Evolutionary conservation across 1,140 invertebrate species (phyloP).

Genomic region (Dendrolimus kikuchii): DNA sequence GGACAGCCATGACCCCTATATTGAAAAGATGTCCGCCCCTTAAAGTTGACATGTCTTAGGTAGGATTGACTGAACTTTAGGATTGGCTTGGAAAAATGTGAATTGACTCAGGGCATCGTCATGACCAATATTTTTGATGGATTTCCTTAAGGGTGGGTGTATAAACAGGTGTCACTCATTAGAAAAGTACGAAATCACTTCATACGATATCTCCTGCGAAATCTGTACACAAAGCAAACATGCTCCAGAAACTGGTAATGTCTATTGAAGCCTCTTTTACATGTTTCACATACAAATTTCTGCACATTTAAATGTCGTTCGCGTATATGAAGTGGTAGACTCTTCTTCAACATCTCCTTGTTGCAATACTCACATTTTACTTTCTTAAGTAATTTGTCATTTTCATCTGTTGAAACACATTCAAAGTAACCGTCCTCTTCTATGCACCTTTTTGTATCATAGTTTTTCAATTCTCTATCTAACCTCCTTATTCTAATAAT

Average conservation of each 20-base stretch:
- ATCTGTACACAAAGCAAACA: slow-evolving; percentile 13
- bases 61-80: too few species aligned
- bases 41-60: too few species aligned
- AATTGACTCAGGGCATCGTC: too few species aligned
- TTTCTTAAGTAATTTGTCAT: slow-evolving; percentile 31
- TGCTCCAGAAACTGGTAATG: slow-evolving; percentile 36
- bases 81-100: too few species aligned
- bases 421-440: slow-evolving; percentile 14
- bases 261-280: slow-evolving; percentile 23
- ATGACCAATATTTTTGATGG: too few species aligned
- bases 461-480: slow-evolving; percentile 2
- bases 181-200: too few species aligned
- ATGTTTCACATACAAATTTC: slow-evolving; percentile 31
- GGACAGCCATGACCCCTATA: too few species aligned
- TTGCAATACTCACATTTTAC: slow-evolving; percentile 49
- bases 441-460: slow-evolving; percentile 4
- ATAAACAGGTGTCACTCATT: too few species aligned
- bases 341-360: slow-evolving; percentile 53
- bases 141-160: too few species aligned
- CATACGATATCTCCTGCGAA: too few species aligned
- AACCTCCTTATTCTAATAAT: slow-evolving; percentile 34
- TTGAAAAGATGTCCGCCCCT: too few species aligned
- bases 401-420: slow-evolving; percentile 15
- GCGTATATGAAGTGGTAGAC: slow-evolving; percentile 33
- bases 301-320: slow-evolving; percentile 37